Base-by-base conservation (phyloP, 2,797 vertebrate genomes). In the Spheniscus humboldti region DNA sequence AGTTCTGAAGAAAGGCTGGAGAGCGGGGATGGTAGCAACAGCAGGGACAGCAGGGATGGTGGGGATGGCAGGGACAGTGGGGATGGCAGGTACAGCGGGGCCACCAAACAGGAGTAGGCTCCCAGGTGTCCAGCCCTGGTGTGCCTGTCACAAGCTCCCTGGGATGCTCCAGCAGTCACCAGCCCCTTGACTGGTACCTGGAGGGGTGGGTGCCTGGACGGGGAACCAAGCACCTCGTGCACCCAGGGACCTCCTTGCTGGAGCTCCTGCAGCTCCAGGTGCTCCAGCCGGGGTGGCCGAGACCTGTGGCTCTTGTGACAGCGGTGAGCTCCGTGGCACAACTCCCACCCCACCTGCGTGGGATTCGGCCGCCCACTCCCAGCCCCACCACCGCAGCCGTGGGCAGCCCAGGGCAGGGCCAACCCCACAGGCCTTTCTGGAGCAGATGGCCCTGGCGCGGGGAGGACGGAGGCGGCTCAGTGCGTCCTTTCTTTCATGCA, bases 371-470 rank as follows among this genome's bases (percentile, higher is more conserved):
- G 1, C 56, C 47, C 27, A 37, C 50, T 67, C n/a, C 19, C 62
- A 25, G 50, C 41, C 20, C 47, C 3, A 6, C 13, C 33, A 1
- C 22, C 1, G 3, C 19, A 12, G 56, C 73, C 53, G 1, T 7
- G 84, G 84, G 76, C 84, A 82, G 64, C 60, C 39, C 35, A 2
- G 27, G 79, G 17, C 73, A 13, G 74, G 23, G 68, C 68, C 5
- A 7, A 28, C 64, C 67, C 66, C 41, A 2, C 31, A 16, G 45
- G 76, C 73, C 94, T 64, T 93, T 96, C 93, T 33, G 57, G 88
- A 96, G 90, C 95, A 96, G 96, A 97, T 97, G 96, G 96, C 73
- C 76, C 72, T 24, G 9, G 82, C 73, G 57, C 75, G 93, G 86
- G 86, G 86, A 86, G 76, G 27, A 80, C 7, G 41, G 86, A 66